Base-by-base conservation (phyloP, 2,888 invertebrate genomes). In the Labia minor region DNA sequence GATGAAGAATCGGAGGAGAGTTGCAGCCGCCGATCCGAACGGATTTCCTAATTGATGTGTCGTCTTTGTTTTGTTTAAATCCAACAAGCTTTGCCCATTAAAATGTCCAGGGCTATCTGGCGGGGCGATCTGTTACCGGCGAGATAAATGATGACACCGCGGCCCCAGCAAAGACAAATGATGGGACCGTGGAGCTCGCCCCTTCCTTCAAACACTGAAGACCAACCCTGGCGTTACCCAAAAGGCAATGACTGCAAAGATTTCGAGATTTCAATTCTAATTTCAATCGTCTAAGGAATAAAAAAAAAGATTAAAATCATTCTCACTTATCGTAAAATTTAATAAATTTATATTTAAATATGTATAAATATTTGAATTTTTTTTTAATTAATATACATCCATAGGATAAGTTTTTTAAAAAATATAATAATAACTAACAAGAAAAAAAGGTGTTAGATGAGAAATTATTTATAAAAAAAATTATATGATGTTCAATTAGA, bases 1-100 rank as follows among this genome's bases (percentile, higher is more conserved):
- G 74, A 76, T 76, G 74, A 77, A 75, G 80, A 80, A 80, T 77
- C 65, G 37, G 19, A 63, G 63, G 16, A 63, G n/a, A n/a, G 49
- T 63, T 63, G 49, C 49, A 49, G 49, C 49, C 49, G 49, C 49
- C 49, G 49, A 49, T 49, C 49, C 49, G 49, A 49, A 49, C 49
- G 49, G 49, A 49, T 49, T 62, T 67, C 69, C 83, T 84, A 83
- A 84, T 84, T 83, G 84, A 84, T 83, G 84, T 83, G 83, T 83
- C 82, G 83, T 83, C 83, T 80, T 83, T 82, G 82, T 83, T 84
- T 84, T 83, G 82, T 83, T 83, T 83, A 84, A 83, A 84, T 80
- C 80, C 81, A 81, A 84, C 84, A 85, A 81, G 84, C 83, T 84
- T 84, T 82, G 82, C 81, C 84, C 84, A 84, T 85, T 85, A 84